phyloP scores from a whole-genome alignment of 2,113 vertebrate genomes.

The Sebastes schlegelii region DNA sequence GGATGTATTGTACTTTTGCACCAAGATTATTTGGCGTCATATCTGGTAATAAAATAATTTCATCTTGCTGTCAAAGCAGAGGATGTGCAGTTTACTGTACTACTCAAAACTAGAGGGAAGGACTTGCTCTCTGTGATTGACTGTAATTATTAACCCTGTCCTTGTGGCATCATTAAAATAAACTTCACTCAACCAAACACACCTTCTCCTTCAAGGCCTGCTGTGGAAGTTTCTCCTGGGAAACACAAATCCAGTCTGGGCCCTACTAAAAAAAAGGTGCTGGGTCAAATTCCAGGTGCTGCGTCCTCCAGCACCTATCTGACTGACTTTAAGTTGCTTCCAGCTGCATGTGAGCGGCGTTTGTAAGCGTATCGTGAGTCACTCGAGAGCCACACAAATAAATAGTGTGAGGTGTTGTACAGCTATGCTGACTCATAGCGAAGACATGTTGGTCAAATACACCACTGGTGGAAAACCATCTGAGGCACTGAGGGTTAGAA shows the following conservation, averaged over 20 bases:
- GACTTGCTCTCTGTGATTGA: neutral
- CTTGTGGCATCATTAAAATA: slow-evolving; percentile 18
- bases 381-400: slow-evolving; percentile 71
- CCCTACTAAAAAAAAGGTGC: slow-evolving; percentile 52
- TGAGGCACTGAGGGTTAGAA: slow-evolving; percentile 62
- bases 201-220: slow-evolving; percentile 7
- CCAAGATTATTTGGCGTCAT: neutral
- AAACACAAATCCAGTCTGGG: slow-evolving; percentile 56
- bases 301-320: slow-evolving; percentile 59
- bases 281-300: slow-evolving; percentile 67
- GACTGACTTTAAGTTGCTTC: slow-evolving; percentile 63
- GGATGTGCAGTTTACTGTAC: neutral
- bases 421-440: slow-evolving; percentile 71
- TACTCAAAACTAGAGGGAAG: neutral
- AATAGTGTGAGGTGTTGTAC: slow-evolving; percentile 69
- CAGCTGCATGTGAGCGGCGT: slow-evolving; percentile 62
- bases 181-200: slow-evolving; percentile 15
- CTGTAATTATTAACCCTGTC: slow-evolving; percentile 9
- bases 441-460: slow-evolving; percentile 60
- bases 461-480: slow-evolving; percentile 67
- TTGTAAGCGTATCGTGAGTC: slow-evolving; percentile 66
- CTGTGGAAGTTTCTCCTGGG: slow-evolving; percentile 40
- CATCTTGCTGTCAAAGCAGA: neutral
- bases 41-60: neutral
- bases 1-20: neutral